These are phyloP conservation scores for Augiades crinisus DNA, from an alignment of 2,888 invertebrate genomes.

Conservation along the genomic window DNA sequence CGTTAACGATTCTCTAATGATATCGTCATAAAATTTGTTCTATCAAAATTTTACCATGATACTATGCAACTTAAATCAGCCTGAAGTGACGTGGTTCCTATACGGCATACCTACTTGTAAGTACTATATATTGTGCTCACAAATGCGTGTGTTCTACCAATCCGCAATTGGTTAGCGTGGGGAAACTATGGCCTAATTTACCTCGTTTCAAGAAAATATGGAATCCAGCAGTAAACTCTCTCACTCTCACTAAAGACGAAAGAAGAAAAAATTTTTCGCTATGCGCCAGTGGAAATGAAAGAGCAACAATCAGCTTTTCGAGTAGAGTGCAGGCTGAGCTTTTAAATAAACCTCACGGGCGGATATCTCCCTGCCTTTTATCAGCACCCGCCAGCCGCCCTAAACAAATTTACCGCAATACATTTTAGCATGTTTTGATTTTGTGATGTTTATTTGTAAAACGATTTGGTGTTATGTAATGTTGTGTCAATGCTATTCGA, in stretches of 20 bases:
- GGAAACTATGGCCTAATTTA: no score
- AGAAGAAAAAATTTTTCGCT: constrained; percentile 10
- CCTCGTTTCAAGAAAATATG: no score
- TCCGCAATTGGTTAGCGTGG: no score
- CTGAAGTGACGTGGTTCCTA: no score
- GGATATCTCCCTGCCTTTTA: constrained; percentile 22
- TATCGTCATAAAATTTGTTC: constrained; percentile 9
- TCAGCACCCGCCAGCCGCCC: constrained; percentile 22
- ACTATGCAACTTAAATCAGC: constrained; percentile 1
- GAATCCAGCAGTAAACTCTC: not conserved
- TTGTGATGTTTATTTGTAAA: not conserved
- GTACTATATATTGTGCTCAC: no score
- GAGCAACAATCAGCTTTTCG: constrained; percentile 19
- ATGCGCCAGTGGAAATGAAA: constrained; percentile 16
- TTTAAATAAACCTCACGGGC: constrained; percentile 21
- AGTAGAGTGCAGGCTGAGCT: constrained; percentile 16
- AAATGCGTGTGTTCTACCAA: no score
- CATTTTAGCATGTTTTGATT: constrained; percentile 20
- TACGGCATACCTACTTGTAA: no score
- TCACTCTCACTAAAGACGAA: no score
- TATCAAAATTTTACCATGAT: constrained; percentile 8
- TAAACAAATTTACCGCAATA: constrained; percentile 25
- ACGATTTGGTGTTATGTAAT: not conserved
- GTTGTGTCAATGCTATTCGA: no score
- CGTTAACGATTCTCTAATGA: constrained; percentile 19